Evolutionary conservation across 2,113 vertebrate species (phyloP).

Genomic region (Struthidea cinerea): DNA sequence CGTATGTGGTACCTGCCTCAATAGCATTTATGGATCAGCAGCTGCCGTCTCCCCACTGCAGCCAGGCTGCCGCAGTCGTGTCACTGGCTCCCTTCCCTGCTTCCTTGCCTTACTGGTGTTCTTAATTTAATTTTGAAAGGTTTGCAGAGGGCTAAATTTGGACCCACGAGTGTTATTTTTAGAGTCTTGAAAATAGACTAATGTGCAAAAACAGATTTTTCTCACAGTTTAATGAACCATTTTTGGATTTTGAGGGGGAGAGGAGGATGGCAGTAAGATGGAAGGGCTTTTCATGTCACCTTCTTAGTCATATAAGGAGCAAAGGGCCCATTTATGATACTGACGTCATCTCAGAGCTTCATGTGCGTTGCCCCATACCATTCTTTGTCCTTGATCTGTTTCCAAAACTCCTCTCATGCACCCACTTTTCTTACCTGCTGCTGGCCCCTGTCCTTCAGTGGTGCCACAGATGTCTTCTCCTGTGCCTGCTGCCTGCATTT

Average conservation of each 20-base stretch:
- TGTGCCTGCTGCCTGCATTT: neutral
- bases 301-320: neutral
- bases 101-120: neutral
- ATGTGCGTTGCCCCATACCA: neutral
- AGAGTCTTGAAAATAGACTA: conserved; percentile 14
- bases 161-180: neutral
- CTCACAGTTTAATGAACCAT: neutral
- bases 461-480: neutral
- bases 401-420: neutral
- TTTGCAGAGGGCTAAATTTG: conserved; percentile 1
- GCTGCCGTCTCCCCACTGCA: neutral
- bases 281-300: neutral
- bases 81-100: neutral
- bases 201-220: conserved; percentile 8
- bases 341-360: neutral
- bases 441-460: neutral
- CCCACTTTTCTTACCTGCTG: neutral
- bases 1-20: neutral
- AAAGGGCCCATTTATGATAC: neutral
- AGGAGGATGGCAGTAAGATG: neutral
- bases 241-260: neutral
- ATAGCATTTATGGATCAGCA: neutral
- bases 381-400: neutral
- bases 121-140: neutral
- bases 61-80: fast-evolving